Evolutionary conservation across 35 echinoderm and acorn worm genomes (phyloP), one percentile per base, ranked within the genome.

Genomic region (Heliocidaris tuberculata): DNA sequence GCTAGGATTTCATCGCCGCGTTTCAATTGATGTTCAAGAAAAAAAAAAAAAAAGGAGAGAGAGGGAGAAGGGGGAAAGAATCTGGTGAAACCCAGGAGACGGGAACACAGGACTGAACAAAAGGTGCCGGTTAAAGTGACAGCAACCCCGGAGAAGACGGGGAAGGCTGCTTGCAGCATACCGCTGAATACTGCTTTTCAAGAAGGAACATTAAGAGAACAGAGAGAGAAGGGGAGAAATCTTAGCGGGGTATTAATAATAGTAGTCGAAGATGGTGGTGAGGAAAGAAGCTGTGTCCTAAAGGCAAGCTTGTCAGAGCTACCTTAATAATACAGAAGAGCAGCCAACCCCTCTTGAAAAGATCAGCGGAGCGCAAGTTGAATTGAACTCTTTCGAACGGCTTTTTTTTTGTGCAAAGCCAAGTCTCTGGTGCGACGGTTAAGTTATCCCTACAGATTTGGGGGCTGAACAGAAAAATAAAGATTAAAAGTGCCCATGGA

Each of bases 401-500:
- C 89, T 49, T 88, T 42, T 30, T 49, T 88, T 42, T 30, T 93
- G 91, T 21, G 47, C 31, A 89, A 89, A 32, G 91, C 31, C 48
- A 30, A 93, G 47, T 93, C 91, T 48, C 50, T 0, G 2, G 91
- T 29, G 91, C 31, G 24, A 93, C 24, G 50, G 47, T 59, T 93
- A 52, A 56, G 91, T 29, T 93, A 93, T 93, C 91, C 91, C 91
- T 48, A 59, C 91, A 52, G 91, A 93, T 50, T 93, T 48, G 29
- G 47, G 87, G 87, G 91, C 50, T 31, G 50, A 93, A 93, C 48
- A 32, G 50, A 93, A 59, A 93, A 93, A 93, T 93, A 52, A 24
- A 93, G 47, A 93, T 93, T 93, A 93, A 93, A 93, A 31, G 50
- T 93, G 91, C 91, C 91, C 50, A 56, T 48, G 91, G 91, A 93